Base-by-base conservation (phyloP, 2,888 invertebrate species). In the Nemurella pictetii region DNA sequence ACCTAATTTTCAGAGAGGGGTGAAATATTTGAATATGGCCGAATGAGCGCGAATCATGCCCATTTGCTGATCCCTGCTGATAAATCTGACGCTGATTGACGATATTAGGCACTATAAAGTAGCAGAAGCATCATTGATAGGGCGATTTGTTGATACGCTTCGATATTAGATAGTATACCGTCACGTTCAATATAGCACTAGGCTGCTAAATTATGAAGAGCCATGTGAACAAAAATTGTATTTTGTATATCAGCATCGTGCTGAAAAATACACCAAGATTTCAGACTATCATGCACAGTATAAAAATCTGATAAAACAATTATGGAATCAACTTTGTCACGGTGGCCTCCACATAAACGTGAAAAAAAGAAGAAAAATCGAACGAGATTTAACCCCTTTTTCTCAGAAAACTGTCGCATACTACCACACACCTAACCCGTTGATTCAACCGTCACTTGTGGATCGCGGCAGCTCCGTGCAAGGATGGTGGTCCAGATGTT, bases 401-500 rank as follows among this genome's bases (percentile, higher is more conserved):
- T 55, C 55, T 1, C 20, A 20, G 55, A 55, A 55, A 55, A 55
- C 9, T 55, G 5, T 55, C 55, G 55, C 55, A 75, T 75, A 75
- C 9, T 27, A 15, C 36, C 26, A n/a, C 75, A 75, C 75, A 75
- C 28, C 27, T 27, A 75, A 27, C 27, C 27, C 75, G 75, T 27
- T 28, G 28, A 27, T 75, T 28, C 27, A 75, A 3, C 75, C 75
- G 27, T 27, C 26, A 75, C 3, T 75, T 25, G 75, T 75, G 27
- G n/a, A 75, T 36, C 36, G 7, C 36, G 75, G 1, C 75, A 73
- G 73, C 73, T 7, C 15, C 3, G 5, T 25, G 73, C 20, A 26
- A 75, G 75, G 30, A 32, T 29, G 80, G 80, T 80, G 80, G 80
- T 80, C 80, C 80, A 80, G 80, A 80, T 80, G 80, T 29, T 25